Percentiles rank a stretch among this genome's conserved stretches.
phyloP scores from a whole-genome alignment of 2,888 invertebrate species.

The Elysia crispata region DNA sequence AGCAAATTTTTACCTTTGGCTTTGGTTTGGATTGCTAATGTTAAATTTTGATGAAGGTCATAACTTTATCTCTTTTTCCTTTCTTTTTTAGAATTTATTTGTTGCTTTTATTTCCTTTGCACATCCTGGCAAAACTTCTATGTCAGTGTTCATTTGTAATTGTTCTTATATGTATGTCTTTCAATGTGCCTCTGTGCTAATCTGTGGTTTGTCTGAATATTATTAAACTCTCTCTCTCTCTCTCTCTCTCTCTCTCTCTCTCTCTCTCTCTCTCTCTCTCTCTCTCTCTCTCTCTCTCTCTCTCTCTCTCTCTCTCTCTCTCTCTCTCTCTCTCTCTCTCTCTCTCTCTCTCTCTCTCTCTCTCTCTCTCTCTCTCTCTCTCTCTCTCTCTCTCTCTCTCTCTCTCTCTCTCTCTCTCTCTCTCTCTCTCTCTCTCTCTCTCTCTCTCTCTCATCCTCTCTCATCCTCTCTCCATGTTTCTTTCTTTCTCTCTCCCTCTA shows the following conservation, averaged over 20 bases:
- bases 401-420: too few relatives aligned
- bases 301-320: too few relatives aligned
- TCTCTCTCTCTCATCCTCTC: constrained; percentile 1
- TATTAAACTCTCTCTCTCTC: too few relatives aligned
- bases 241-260: too few relatives aligned
- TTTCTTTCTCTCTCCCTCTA: too few relatives aligned
- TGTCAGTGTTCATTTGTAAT: background rate
- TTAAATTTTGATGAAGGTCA: constrained; percentile 86
- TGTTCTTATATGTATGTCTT: background rate
- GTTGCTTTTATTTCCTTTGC: too few relatives aligned
- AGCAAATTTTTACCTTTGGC: constrained; percentile 92
- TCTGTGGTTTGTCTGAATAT: too few relatives aligned
- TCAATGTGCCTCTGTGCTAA: too few relatives aligned
- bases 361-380: constrained; percentile 17
- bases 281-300: background rate
- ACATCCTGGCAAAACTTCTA: too few relatives aligned
- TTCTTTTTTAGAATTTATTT: too few relatives aligned
- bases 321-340: background rate
- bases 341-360: constrained; percentile 25
- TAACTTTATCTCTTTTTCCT: background rate
- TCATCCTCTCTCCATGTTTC: too few relatives aligned
- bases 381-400: constrained; percentile 10
- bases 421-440: background rate
- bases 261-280: background rate
- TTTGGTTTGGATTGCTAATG: constrained; percentile 97